A percentile compares a stretch with the other conserved stretches of the same genome.
These are phyloP conservation scores for Scophthalmus maximus DNA, from an alignment of 2,113 vertebrate genomes.

Conservation along the genomic window DNA sequence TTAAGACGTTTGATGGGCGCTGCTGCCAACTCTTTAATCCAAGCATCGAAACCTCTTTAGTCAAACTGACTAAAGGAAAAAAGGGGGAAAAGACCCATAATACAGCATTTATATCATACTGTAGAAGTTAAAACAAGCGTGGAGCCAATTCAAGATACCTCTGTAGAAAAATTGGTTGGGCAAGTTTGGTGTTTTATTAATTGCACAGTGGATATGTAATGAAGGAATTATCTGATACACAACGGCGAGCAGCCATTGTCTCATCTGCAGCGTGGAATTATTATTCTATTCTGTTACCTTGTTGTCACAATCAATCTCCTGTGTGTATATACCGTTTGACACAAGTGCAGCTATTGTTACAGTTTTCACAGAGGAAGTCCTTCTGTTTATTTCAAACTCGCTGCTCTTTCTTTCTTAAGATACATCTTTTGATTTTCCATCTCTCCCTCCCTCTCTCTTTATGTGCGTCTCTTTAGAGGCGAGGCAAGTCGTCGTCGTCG, in stretches of 20 bases:
- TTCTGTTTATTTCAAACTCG: slow-evolving; percentile 1
- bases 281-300: neutral
- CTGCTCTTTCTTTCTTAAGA: neutral
- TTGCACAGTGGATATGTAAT: neutral
- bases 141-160: neutral
- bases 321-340: neutral
- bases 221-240: neutral
- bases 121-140: too few species aligned
- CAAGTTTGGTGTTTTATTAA: slow-evolving; percentile 12
- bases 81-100: neutral
- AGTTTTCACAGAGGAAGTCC: neutral
- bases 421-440: neutral
- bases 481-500: too few species aligned
- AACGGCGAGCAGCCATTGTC: neutral
- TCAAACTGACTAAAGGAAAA: neutral
- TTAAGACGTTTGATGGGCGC: too few species aligned
- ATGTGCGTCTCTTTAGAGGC: slow-evolving; percentile 4
- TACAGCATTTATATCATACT: neutral
- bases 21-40: neutral
- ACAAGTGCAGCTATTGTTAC: slow-evolving; percentile 3
- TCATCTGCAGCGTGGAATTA: neutral
- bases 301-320: slow-evolving; percentile 4
- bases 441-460: slow-evolving; percentile 5
- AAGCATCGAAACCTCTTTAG: neutral
- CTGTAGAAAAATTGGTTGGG: slow-evolving; percentile 17